A percentile compares a stretch with the other conserved stretches of the same genome.
phyloP scores from a whole-genome alignment of 2,797 vertebrate species.

The Malacoraja senta region DNA sequence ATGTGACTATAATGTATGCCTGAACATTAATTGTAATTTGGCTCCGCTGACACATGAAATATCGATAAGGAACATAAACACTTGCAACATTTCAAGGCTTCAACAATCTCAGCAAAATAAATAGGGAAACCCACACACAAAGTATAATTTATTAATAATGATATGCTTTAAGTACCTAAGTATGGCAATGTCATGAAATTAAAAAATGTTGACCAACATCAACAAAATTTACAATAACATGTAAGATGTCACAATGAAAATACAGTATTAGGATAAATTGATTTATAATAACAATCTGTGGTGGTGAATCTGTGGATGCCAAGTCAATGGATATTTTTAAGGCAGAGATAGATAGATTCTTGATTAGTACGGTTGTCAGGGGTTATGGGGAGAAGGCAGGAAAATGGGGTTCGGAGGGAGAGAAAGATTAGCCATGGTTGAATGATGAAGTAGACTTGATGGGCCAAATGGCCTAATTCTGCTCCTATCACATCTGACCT shows the following conservation, averaged over 20 bases:
- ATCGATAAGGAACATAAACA: not conserved
- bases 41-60: not conserved
- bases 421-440: too few relatives aligned
- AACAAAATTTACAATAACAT: not conserved
- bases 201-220: conserved; percentile 2
- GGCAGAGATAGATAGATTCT: too few relatives aligned
- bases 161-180: not conserved
- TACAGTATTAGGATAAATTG: not conserved
- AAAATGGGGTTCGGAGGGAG: too few relatives aligned
- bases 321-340: too few relatives aligned
- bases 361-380: too few relatives aligned
- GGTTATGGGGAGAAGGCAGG: too few relatives aligned
- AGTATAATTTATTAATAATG: not conserved
- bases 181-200: conserved; percentile 20
- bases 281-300: not conserved
- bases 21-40: conserved; percentile 26
- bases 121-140: not conserved
- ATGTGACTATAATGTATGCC: not conserved
- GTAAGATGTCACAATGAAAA: not conserved
- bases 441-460: too few relatives aligned
- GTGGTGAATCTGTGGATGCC: too few relatives aligned
- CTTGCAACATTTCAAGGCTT: not conserved
- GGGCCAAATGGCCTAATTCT: too few relatives aligned
- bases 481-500: too few relatives aligned
- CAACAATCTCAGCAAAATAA: conserved; percentile 4